Evolutionary conservation across 2,888 invertebrate species (phyloP), one percentile per base, ranked within the genome.

Genomic region (Boloria euphrosyne): DNA sequence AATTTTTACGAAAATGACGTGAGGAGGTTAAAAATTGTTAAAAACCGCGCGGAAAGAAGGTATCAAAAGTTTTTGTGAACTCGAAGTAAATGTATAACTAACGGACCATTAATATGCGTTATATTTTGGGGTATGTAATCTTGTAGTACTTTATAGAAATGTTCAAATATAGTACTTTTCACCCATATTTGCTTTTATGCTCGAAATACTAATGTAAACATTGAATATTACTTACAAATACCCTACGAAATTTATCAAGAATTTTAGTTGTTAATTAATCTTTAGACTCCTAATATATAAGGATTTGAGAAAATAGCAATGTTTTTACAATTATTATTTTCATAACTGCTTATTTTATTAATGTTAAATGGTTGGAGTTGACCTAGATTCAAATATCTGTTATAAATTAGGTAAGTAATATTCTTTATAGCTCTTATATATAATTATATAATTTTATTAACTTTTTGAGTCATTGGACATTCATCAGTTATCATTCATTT

Each of bases 101-200:
- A 38, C 44, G 27, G 50, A 57, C 38, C 38, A n/a, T 38, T 52
- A 52, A 51, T 46, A 43, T 18, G 18, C 31, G 47, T 47, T 38
- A 62, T 57, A 51, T 46, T 17, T 4, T 22, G 46, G 44, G 62
- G 62, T 62, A 62, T 57, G 62, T 67, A 58, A 27, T 6, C 18
- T 62, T 50, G 13, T 55, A 14, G 22, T 50, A 18, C n/a, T 57
- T 27, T 13, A 22, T 46, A 46, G 3, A 49, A 1, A 27, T 57
- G 22, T 13, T 6, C 5, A 46, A 16, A 46, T 22, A n/a, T 43
- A 46, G n/a, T 38, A 18, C 22, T 57, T 44, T 6, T 31, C 7
- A n/a, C 46, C 16, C 44, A 46, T 22, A 5, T 55, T 27, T 7
- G 10, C 22, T 46, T 14, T 18, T 22, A 46, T 38, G 31, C 10